phyloP scores from a whole-genome alignment of 2,888 invertebrate genomes.

The Luperina testacea region DNA sequence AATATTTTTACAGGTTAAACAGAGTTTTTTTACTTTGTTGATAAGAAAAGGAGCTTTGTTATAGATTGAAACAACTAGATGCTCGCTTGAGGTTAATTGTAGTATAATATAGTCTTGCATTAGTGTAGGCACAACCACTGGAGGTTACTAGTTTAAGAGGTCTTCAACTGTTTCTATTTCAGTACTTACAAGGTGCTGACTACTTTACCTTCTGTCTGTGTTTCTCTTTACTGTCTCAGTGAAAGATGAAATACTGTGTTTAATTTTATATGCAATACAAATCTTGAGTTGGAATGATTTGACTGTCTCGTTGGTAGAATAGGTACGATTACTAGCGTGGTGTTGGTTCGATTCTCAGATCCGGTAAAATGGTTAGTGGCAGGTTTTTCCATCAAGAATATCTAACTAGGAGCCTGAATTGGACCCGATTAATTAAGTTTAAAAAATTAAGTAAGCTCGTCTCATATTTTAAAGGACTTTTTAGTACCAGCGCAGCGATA shows the following conservation, averaged over 20 bases:
- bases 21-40: slow-evolving; percentile 6
- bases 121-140: not conserved
- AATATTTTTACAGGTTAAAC: not conserved
- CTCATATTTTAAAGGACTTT: not conserved
- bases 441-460: not conserved
- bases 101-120: not conserved
- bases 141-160: slow-evolving; percentile 3
- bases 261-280: not conserved
- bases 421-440: no score
- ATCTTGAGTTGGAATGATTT: not conserved
- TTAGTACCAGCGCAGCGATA: not conserved
- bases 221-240: not conserved
- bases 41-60: slow-evolving; percentile 9
- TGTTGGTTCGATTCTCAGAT: not conserved
- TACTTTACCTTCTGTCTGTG: not conserved
- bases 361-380: no score
- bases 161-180: slow-evolving; percentile 8
- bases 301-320: not conserved
- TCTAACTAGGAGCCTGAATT: not conserved
- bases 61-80: not conserved
- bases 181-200: not conserved
- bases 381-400: no score
- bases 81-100: not conserved
- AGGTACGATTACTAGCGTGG: not conserved
- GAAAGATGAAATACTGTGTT: not conserved